These are phyloP conservation scores for Aphidius ervi DNA, from an alignment of 1,140 invertebrate species.

Conservation along the genomic window DNA sequence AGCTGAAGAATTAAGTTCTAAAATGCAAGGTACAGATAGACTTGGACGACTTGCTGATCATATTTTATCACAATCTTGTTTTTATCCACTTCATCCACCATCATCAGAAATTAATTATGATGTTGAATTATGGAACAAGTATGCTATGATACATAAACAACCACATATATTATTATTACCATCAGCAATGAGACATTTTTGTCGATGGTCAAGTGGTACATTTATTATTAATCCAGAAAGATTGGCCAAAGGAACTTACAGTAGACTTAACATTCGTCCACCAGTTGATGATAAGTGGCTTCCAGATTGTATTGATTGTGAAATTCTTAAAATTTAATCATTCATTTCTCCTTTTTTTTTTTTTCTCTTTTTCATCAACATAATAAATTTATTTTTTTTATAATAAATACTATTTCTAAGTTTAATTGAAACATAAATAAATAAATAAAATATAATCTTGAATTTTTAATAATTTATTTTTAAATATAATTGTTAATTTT, in stretches of 20 bases:
- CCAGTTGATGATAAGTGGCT: conserved; percentile 33
- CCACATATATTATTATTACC: conserved; percentile 83
- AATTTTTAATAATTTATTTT: too few relatives aligned
- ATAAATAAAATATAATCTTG: too few relatives aligned
- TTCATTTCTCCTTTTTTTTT: too few relatives aligned
- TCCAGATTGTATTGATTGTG: conserved; percentile 39
- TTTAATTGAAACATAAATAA: too few relatives aligned
- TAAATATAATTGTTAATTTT: too few relatives aligned
- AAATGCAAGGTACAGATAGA: conserved; percentile 55
- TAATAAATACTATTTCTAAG: too few relatives aligned
- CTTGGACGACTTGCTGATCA: conserved; percentile 69
- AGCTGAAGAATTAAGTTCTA: conserved; percentile 67
- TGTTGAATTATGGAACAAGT: conserved; percentile 63
- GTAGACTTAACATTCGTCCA: conserved; percentile 50
- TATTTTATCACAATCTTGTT: conserved; percentile 71
- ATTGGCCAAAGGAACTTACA: conserved; percentile 67
- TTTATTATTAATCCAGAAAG: conserved; percentile 82
- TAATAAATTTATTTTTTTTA: too few relatives aligned
- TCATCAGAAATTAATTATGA: conserved; percentile 65
- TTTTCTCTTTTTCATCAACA: too few relatives aligned
- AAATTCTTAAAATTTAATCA: conserved; percentile 43
- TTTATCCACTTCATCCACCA: conserved; percentile 80
- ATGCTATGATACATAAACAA: conserved; percentile 62
- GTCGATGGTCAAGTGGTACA: conserved; percentile 73
- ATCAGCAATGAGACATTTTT: conserved; percentile 78